Conservation (phyloP, 92 coral and sea anemone genomes). For the Paragorgia papillata region DNA sequence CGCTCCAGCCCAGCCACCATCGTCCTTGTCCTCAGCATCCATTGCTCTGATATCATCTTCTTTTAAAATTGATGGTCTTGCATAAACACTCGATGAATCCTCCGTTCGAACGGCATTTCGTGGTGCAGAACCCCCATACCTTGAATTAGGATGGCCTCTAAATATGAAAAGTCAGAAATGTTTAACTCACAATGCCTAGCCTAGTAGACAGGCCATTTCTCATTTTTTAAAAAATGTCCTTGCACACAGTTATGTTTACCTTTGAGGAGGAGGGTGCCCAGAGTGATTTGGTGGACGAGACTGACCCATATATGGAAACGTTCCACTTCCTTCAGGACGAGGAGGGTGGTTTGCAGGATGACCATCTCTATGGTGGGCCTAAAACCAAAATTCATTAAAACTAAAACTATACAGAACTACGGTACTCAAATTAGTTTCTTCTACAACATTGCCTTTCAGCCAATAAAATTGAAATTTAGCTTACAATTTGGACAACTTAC, state of each 20-base stretch:
- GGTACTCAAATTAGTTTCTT: no score
- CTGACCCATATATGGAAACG: conserved; percentile 42
- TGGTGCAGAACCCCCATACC: conserved; percentile 8
- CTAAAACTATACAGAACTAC: no score
- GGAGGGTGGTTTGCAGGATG: not conserved
- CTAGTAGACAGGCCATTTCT: no score
- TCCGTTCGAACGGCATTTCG: conserved; percentile 8
- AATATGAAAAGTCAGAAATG: not conserved
- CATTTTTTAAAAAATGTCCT: no score
- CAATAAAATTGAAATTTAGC: no score
- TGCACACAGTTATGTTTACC: not conserved
- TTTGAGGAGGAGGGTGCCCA: not conserved
- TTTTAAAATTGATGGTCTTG: conserved; percentile 79
- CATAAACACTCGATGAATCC: conserved; percentile 60
- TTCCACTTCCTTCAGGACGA: conserved; percentile 15
- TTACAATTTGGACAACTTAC: no score
- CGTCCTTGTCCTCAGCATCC: conserved; percentile 92
- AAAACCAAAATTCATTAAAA: not conserved
- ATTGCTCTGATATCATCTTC: conserved; percentile 97
- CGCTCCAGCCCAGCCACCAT: conserved; percentile 99
- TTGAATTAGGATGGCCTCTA: conserved; percentile 67
- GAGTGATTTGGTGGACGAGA: conserved; percentile 18
- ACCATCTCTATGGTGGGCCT: conserved; percentile 38
- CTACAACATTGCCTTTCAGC: no score
- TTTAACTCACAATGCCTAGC: no score